These are phyloP conservation scores for Nomada ruficornis DNA, from an alignment of 2,888 invertebrate species.

Conservation along the genomic window DNA sequence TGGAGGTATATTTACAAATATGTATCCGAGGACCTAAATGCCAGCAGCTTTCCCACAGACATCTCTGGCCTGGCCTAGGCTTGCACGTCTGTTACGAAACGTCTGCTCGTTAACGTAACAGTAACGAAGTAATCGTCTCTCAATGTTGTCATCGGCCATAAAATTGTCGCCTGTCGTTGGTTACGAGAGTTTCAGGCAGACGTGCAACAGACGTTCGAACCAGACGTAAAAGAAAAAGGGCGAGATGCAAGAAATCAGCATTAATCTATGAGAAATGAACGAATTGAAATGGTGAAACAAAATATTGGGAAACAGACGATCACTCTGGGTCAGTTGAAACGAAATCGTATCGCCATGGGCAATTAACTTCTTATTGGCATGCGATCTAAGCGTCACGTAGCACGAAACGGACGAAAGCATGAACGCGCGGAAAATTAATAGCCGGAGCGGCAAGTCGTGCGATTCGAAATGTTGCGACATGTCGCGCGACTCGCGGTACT, in stretches of 20 bases:
- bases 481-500: background rate
- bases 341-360: background rate
- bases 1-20: constrained; percentile 58
- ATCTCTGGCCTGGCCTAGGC: constrained; percentile 45
- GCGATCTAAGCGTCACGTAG: background rate
- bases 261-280: background rate
- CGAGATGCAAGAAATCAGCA: background rate
- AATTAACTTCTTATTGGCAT: constrained; percentile 12
- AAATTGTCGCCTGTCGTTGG: constrained; percentile 16
- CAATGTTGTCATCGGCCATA: constrained; percentile 18
- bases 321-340: background rate
- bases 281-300: background rate
- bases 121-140: constrained; percentile 48
- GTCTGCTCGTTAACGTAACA: constrained; percentile 62
- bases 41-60: constrained; percentile 60
- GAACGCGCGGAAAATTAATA: constrained; percentile 8
- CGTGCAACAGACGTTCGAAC: background rate
- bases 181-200: background rate
- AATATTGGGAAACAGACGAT: no score
- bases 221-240: background rate
- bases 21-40: constrained; percentile 50
- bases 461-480: constrained; percentile 8
- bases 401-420: background rate
- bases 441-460: background rate
- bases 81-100: constrained; percentile 59